These are phyloP conservation scores for Lynx canadensis DNA, from an alignment of 2,113 vertebrate genomes.

Conservation along the genomic window DNA sequence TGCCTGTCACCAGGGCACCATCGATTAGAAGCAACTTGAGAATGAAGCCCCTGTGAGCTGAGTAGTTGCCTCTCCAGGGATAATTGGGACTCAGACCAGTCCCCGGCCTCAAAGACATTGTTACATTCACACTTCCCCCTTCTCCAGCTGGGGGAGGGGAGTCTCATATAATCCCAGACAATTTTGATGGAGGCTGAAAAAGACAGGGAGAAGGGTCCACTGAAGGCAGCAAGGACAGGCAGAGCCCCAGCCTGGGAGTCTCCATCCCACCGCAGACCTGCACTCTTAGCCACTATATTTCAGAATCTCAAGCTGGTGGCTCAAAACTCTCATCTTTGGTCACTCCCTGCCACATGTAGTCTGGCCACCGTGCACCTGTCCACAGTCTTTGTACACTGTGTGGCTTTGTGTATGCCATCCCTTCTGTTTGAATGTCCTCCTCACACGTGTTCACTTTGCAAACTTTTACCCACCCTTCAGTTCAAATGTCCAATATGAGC, in stretches of 20 bases:
- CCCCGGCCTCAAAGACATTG: slow-evolving; percentile 56
- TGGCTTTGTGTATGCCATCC: background rate
- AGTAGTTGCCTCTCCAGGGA: slow-evolving; percentile 62
- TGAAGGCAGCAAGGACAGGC: background rate
- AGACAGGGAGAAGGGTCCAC: background rate
- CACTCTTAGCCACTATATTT: background rate
- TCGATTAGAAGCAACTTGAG: slow-evolving; percentile 64
- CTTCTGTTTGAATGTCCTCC: background rate
- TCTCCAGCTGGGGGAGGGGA: background rate
- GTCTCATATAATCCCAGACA: background rate
- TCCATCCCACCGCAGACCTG: background rate
- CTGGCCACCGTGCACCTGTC: background rate
- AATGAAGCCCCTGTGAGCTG: slow-evolving; percentile 46
- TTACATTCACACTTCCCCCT: slow-evolving; percentile 42
- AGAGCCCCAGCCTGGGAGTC: background rate
- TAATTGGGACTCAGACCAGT: slow-evolving; percentile 69
- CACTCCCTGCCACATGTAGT: background rate
- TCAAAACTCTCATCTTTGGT: background rate
- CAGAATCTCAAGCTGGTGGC: background rate
- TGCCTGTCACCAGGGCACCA: slow-evolving; percentile 64
- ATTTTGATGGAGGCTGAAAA: background rate
- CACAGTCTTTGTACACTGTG: background rate
- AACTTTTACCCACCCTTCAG: background rate
- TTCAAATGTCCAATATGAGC: background rate
- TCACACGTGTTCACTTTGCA: background rate